Conservation (phyloP, 35 echinoderm and acorn worm species). For the Heliocidaris erythrogramma region DNA sequence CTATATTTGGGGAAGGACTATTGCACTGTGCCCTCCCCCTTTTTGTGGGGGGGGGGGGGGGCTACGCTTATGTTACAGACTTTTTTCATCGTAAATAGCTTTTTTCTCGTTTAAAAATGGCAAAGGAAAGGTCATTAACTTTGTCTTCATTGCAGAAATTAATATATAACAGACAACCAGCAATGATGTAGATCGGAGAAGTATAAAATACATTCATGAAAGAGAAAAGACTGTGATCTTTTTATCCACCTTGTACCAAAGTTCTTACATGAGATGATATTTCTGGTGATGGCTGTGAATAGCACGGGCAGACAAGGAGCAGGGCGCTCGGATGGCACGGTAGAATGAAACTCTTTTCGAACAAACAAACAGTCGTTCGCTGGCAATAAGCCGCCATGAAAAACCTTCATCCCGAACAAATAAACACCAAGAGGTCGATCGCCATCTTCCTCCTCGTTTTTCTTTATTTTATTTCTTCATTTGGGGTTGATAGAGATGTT, state of each 20-base stretch:
- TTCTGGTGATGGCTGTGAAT: constrained; percentile 16
- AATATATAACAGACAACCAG: not conserved
- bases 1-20: too few species aligned
- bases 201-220: not conserved
- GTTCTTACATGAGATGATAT: not conserved
- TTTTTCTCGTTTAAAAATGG: not conserved
- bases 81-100: not conserved
- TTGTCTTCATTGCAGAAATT: not conserved
- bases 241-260: not conserved
- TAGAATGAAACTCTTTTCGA: constrained; percentile 55
- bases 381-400: constrained; percentile 53
- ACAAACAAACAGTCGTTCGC: constrained; percentile 53
- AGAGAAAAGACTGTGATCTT: not conserved
- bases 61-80: not conserved
- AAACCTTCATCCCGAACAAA: constrained; percentile 48
- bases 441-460: constrained; percentile 24
- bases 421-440: constrained; percentile 46
- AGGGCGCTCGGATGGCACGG: constrained; percentile 19
- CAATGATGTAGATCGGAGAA: not conserved
- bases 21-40: too few species aligned
- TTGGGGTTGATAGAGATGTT: constrained; percentile 27
- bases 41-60: too few species aligned
- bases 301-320: not conserved
- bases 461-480: constrained; percentile 35
- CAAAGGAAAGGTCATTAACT: not conserved